Evolutionary conservation across 2,888 invertebrate genomes (phyloP).

Genomic region (Danaus chrysippus): DNA sequence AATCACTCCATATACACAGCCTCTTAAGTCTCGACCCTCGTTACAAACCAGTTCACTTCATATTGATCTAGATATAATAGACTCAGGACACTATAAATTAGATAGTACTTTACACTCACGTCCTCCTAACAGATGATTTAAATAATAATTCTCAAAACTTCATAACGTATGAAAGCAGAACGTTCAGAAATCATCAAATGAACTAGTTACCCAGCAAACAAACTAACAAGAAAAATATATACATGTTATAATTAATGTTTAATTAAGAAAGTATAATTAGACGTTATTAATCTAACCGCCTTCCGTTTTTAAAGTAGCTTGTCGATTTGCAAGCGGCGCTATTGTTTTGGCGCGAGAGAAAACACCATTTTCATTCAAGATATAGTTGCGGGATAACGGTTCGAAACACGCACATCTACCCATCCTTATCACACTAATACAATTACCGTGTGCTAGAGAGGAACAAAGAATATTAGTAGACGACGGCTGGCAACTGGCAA

Average conservation of each 20-base stretch:
- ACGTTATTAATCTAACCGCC: conserved; percentile 52
- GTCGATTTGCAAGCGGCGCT: conserved; percentile 57
- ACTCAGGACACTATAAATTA: too few relatives aligned
- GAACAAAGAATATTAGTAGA: conserved; percentile 42
- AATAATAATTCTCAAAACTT: too few relatives aligned
- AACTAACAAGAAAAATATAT: neutral
- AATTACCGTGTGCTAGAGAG: conserved; percentile 35
- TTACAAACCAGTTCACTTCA: too few relatives aligned
- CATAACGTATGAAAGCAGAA: too few relatives aligned
- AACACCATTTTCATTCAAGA: conserved; percentile 79
- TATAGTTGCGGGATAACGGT: conserved; percentile 77
- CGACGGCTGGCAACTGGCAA: conserved; percentile 66
- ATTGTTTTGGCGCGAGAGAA: conserved; percentile 78
- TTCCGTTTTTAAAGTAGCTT: conserved; percentile 68
- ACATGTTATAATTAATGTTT: neutral
- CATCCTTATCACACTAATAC: conserved; percentile 40
- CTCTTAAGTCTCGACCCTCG: too few relatives aligned
- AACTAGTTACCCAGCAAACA: neutral
- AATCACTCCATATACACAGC: too few relatives aligned
- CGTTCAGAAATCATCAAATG: neutral
- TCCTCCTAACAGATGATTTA: too few relatives aligned
- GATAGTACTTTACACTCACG: too few relatives aligned
- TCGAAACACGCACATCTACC: conserved; percentile 58
- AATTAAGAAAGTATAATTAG: conserved; percentile 13
- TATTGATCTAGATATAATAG: too few relatives aligned